phyloP scores from a whole-genome alignment of 2,797 vertebrate species.

The Muscicapa striata region DNA sequence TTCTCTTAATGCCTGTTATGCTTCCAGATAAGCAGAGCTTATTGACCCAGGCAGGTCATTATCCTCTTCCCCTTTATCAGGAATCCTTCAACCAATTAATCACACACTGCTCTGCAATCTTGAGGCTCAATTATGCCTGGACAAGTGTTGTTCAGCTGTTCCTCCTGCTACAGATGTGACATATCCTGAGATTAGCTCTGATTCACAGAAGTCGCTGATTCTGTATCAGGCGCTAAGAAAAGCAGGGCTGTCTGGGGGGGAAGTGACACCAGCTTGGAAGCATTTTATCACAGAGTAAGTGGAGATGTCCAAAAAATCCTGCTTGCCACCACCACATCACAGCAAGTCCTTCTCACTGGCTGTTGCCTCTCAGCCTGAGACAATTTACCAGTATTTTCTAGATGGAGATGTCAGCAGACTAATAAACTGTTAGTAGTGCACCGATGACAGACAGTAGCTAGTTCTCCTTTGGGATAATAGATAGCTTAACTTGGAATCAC shows the following conservation, averaged over 20 bases:
- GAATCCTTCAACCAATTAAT: conserved; percentile 65
- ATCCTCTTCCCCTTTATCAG: conserved; percentile 55
- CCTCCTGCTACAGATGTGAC: conserved; percentile 68
- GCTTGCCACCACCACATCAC: conserved; percentile 72
- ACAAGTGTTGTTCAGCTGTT: conserved; percentile 68
- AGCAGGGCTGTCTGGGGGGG: conserved; percentile 60
- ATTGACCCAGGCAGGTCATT: conserved; percentile 41
- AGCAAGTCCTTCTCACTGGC: conserved; percentile 57
- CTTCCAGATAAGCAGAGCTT: conserved; percentile 52
- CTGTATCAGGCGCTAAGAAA: conserved; percentile 64
- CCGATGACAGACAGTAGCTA: conserved; percentile 68
- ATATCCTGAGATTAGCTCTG: conserved; percentile 61
- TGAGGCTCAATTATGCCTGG: conserved; percentile 58
- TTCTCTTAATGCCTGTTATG: conserved; percentile 56
- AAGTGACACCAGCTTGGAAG: conserved; percentile 72
- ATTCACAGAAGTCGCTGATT: conserved; percentile 57
- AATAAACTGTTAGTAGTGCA: conserved; percentile 56
- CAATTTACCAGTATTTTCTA: conserved; percentile 52
- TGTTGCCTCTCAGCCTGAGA: conserved; percentile 52
- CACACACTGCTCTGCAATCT: conserved; percentile 58
- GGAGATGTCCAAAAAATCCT: conserved; percentile 71
- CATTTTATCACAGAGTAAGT: conserved; percentile 73
- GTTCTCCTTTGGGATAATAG: conserved; percentile 28
- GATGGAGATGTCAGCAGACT: conserved; percentile 68
- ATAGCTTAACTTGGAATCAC: conserved; percentile 49